phyloP scores from a whole-genome alignment of 2,113 vertebrate species.

The Corydoras maculifer region DNA sequence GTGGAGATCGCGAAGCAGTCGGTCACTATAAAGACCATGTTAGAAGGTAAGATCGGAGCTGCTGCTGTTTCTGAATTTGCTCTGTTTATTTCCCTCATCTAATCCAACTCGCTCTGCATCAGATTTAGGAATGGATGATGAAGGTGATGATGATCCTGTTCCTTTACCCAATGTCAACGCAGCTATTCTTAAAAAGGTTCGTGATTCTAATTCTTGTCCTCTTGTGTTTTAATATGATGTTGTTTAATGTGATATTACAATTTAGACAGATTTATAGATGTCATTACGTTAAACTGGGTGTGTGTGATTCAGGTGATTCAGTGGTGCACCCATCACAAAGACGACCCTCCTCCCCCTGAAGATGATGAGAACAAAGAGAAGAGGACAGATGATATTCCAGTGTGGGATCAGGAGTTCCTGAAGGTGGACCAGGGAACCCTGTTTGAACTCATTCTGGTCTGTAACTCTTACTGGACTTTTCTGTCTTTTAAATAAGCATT shows the following conservation, averaged over 20 bases:
- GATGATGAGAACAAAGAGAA: constrained; percentile 99
- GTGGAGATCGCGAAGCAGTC: constrained; percentile 99
- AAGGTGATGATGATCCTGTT: constrained; percentile 97
- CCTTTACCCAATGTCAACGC: constrained; percentile 97
- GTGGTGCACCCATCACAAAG: constrained; percentile 99
- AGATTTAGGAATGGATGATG: constrained; percentile 99
- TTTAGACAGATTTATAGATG: too few relatives aligned
- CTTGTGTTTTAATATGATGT: neutral
- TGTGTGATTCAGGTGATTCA: constrained; percentile 83
- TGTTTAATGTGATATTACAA: neutral
- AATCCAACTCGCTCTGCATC: neutral
- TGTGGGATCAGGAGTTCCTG: constrained; percentile 99
- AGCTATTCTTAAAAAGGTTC: constrained; percentile 97
- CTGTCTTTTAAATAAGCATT: too few relatives aligned
- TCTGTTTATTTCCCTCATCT: neutral
- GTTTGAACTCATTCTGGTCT: constrained; percentile 96
- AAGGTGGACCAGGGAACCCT: constrained; percentile 99
- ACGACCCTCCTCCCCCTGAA: constrained; percentile 95
- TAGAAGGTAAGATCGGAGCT: constrained; percentile 78
- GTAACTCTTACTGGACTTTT: too few relatives aligned
- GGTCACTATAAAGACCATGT: constrained; percentile 98
- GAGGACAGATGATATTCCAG: constrained; percentile 96
- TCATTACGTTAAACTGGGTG: neutral
- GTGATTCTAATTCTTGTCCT: neutral
- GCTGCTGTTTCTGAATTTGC: neutral